phyloP scores from a whole-genome alignment of 2,113 vertebrate species.

The Pomatorhinus ruficollis region DNA sequence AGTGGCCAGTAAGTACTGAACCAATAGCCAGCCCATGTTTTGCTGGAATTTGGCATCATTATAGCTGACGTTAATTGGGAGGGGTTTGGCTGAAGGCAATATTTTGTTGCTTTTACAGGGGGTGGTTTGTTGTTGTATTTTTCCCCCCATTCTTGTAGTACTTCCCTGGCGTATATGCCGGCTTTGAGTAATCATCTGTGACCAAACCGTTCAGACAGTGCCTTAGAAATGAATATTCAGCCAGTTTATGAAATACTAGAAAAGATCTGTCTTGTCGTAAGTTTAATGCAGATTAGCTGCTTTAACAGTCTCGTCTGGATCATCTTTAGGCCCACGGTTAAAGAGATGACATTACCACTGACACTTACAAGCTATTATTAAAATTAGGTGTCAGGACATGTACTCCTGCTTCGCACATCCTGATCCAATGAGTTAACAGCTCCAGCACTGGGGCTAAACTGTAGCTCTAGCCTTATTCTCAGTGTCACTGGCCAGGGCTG shows the following conservation, averaged over 20 bases:
- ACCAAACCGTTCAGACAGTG: slow-evolving; percentile 30
- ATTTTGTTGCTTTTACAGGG: background rate
- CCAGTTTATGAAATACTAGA: slow-evolving; percentile 27
- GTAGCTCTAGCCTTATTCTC: slow-evolving; percentile 28
- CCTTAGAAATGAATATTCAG: slow-evolving; percentile 36
- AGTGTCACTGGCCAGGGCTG: slow-evolving; percentile 10
- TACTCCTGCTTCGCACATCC: background rate
- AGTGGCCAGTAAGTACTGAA: slow-evolving; percentile 91
- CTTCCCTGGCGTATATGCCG: background rate
- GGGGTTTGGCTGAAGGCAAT: background rate
- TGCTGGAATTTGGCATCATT: background rate
- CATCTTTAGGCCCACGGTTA: slow-evolving; percentile 34
- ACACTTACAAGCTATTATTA: slow-evolving; percentile 66
- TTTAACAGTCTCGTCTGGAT: slow-evolving; percentile 32
- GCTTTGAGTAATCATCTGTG: slow-evolving; percentile 17
- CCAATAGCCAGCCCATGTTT: background rate
- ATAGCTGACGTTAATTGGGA: background rate
- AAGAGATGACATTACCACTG: slow-evolving; percentile 42
- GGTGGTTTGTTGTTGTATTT: background rate
- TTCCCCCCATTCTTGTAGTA: background rate
- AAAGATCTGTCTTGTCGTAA: slow-evolving; percentile 29
- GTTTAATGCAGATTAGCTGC: slow-evolving; percentile 54
- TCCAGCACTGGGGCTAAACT: background rate
- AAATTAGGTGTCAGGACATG: slow-evolving; percentile 37
- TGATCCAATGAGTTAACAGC: background rate